These are phyloP conservation scores for Parascotia fuliginaria DNA, from an alignment of 2,888 invertebrate species.

Conservation along the genomic window DNA sequence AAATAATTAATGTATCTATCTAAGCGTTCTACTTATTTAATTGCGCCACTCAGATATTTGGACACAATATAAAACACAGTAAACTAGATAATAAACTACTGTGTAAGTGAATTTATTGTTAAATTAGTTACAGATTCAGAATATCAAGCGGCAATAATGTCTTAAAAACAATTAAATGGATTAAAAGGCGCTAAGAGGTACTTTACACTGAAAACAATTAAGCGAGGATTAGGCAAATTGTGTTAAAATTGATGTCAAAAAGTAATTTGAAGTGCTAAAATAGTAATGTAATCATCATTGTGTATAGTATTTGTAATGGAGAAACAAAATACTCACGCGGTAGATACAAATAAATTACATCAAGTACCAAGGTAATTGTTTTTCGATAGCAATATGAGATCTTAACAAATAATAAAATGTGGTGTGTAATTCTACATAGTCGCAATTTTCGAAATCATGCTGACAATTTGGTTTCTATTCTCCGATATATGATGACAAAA, in stretches of 20 bases:
- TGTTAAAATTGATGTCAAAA: no score
- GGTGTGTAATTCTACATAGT: no score
- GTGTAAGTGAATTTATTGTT: neutral
- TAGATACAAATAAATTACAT: no score
- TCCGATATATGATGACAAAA: constrained; percentile 2
- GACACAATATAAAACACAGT: neutral
- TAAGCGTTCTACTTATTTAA: no score
- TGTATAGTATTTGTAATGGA: no score
- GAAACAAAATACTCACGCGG: no score
- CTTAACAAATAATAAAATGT: no score
- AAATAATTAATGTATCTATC: no score
- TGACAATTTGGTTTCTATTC: neutral
- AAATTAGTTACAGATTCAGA: neutral
- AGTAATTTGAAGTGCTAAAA: no score
- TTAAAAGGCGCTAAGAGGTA: constrained; percentile 11
- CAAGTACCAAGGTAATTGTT: no score
- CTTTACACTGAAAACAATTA: constrained; percentile 1
- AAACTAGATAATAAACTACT: neutral
- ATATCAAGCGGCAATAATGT: neutral
- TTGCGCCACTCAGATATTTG: no score
- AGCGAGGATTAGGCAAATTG: neutral
- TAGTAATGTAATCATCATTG: no score
- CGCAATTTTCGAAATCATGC: constrained; percentile 1
- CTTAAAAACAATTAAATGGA: neutral
- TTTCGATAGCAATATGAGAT: constrained; percentile 2